Conservation (phyloP, 2,113 vertebrate genomes). For the Suricata suricatta region DNA sequence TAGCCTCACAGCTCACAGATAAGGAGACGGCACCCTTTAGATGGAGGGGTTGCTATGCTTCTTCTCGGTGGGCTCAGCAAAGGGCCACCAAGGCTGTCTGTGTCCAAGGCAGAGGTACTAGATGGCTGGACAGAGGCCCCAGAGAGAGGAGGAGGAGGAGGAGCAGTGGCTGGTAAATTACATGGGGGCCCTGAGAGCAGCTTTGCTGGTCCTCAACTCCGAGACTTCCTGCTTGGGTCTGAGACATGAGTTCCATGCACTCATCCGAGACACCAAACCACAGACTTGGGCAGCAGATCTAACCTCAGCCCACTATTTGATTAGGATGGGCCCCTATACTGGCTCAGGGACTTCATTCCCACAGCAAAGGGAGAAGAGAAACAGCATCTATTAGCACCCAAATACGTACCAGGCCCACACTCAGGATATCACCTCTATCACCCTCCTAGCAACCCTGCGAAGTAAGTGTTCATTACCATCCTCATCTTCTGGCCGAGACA, state of each 20-base stretch:
- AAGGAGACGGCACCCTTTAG: background rate
- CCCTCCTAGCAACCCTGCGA: background rate
- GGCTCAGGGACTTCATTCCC: background rate
- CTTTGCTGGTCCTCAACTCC: background rate
- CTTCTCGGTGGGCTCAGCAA: background rate
- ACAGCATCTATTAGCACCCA: background rate
- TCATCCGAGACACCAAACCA: background rate
- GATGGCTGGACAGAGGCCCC: background rate
- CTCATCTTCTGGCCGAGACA: background rate
- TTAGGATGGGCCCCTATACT: background rate
- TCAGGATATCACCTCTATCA: too few relatives aligned
- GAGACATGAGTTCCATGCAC: background rate
- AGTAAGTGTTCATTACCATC: background rate
- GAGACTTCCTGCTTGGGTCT: background rate
- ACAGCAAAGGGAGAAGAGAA: background rate
- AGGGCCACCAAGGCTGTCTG: background rate
- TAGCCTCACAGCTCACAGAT: background rate
- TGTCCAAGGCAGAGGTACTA: background rate
- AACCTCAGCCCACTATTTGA: background rate
- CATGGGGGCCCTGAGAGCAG: background rate
- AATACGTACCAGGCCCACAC: background rate
- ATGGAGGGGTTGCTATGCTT: accelerated
- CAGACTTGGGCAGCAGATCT: background rate
- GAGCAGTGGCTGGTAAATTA: background rate
- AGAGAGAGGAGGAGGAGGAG: background rate